Conservation (phyloP, 1,140 invertebrate genomes). For the Brachionus sp. region DNA sequence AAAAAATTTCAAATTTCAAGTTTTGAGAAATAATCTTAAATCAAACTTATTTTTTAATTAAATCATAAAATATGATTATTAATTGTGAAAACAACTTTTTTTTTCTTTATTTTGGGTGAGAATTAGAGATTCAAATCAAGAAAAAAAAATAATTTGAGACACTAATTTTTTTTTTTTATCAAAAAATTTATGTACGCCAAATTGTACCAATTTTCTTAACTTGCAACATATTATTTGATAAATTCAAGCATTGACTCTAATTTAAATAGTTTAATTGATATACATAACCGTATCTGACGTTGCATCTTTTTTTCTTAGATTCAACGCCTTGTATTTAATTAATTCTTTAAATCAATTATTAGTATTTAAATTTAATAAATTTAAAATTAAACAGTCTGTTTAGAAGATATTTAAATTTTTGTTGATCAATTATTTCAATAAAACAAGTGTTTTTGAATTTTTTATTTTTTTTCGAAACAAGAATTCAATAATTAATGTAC, state of each 20-base stretch:
- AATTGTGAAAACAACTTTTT: conserved; percentile 20
- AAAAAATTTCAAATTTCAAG: conserved; percentile 28
- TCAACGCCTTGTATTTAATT: not conserved
- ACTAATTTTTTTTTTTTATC: not conserved
- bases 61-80: conserved; percentile 44
- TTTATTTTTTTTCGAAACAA: not conserved
- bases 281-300: conserved; percentile 7
- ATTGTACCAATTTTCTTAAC: conserved; percentile 9
- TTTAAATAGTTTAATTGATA: not conserved
- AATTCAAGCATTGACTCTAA: not conserved
- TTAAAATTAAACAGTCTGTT: not conserved
- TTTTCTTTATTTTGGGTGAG: not conserved
- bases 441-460: not conserved
- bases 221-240: conserved; percentile 35
- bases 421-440: not conserved
- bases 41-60: conserved; percentile 43
- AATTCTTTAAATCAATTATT: not conserved
- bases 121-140: conserved; percentile 15
- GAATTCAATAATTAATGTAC: not conserved
- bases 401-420: not conserved
- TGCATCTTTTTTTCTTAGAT: not conserved
- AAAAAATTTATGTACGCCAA: conserved; percentile 30
- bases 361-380: not conserved
- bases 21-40: conserved; percentile 29
- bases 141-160: conserved; percentile 3